A percentile compares a stretch with the other conserved stretches of the same genome.
Evolutionary conservation across 2,113 vertebrate genomes (phyloP).

Genomic region (Mesembrinibis cayennensis): DNA sequence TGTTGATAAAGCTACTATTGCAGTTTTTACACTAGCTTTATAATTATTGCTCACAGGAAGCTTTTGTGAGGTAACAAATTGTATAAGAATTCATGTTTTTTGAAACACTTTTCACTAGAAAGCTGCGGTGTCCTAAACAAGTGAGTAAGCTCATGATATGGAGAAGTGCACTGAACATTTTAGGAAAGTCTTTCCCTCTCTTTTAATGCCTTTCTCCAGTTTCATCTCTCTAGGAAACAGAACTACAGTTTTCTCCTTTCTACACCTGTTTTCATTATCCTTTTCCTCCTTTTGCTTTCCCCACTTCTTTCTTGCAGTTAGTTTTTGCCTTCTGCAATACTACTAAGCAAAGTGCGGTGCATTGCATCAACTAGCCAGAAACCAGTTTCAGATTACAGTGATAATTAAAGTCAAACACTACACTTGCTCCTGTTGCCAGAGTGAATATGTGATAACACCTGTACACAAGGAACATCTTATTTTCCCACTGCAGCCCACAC

Average conservation of each 20-base stretch:
- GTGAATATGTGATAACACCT: neutral
- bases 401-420: neutral
- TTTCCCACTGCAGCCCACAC: neutral
- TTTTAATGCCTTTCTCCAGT: neutral
- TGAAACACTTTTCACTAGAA: neutral
- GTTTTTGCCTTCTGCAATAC: neutral
- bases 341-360: neutral
- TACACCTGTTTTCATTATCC: neutral
- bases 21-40: neutral
- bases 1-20: neutral
- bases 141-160: fast-evolving
- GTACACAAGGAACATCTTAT: neutral
- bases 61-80: neutral
- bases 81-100: neutral
- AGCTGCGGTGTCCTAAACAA: neutral
- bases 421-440: neutral
- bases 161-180: neutral
- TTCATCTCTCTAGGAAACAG: neutral
- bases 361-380: neutral
- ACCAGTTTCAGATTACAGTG: neutral
- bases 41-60: neutral
- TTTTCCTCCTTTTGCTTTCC: neutral
- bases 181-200: neutral
- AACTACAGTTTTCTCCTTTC: neutral
- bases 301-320: neutral